Base-by-base conservation (phyloP, 1,140 invertebrate species). In the Bacillus rossius region DNA sequence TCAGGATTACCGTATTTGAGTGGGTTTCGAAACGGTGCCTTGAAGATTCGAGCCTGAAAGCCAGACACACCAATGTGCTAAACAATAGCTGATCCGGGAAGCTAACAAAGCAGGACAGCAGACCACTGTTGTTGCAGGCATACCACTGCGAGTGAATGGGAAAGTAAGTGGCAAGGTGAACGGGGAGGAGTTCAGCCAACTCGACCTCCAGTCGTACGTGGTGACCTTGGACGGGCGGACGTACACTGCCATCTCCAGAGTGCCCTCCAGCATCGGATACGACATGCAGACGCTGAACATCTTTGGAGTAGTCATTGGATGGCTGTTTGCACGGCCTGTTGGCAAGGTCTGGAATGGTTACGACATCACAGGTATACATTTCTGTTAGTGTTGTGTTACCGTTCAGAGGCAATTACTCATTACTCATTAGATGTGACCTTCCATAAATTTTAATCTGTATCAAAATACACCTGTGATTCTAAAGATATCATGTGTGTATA, bases 121-220 rank as follows among this genome's bases (percentile, higher is more conserved):
- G n/a, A n/a, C n/a, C 5, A 17, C 2, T 0, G 59, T 64, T 61
- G 40, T 73, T 73, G 14, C 67, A 89, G 88, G 87, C 66, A 75
- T 84, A 2, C 90, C 93, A 0, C 79, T 95, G 47, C 78, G 94
- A 67, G 84, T 97, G 0, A 91, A 87, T 59, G 95, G 95, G 1
- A 89, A 88, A 73, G 76, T 98, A 1, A 81, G 79, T 52, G 91
- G 94, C 8, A 79, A 69, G 50, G 71, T 98, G 1, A 98, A 98
- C 69, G 84, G 84, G 17, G 71, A 87, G 22, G 71, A 78, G 16
- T 75, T 96, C 2, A 79, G 85, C 10, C 81, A 89, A 34, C 80
- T 89, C n/a, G 88, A 94, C 70, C 77, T 97, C 49, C 94, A 98
- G 74, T 89, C 92, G 0, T 99, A 96, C 71, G 85, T 98, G 0